Conservation (phyloP, 2,888 invertebrate species). For the Apeira syringaria region DNA sequence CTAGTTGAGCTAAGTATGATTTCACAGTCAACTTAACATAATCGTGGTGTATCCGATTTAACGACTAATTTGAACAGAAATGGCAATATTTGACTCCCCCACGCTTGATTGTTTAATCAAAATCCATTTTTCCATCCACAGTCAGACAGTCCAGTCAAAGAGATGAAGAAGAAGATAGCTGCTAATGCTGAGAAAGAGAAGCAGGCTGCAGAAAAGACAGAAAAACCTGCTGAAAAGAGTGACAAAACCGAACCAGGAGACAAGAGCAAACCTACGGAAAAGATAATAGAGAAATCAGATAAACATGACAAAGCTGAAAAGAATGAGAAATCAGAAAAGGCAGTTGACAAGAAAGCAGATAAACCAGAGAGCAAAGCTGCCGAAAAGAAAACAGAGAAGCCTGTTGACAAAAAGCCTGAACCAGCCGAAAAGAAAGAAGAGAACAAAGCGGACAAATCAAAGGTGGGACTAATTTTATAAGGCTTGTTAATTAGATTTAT, state of each 20-base stretch:
- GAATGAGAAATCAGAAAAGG: conserved; percentile 21
- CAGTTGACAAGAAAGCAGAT: conserved; percentile 31
- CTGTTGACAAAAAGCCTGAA: conserved; percentile 26
- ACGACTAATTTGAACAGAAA: too few species aligned
- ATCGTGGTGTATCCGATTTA: too few species aligned
- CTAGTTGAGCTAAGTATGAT: too few species aligned
- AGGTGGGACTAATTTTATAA: neutral
- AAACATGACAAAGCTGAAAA: conserved; percentile 34
- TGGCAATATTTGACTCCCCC: too few species aligned
- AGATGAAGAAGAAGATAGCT: conserved; percentile 76
- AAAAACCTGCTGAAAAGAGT: conserved; percentile 40
- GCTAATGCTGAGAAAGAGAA: conserved; percentile 72
- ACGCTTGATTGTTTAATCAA: too few species aligned
- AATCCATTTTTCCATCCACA: conserved; percentile 26
- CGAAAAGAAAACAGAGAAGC: conserved; percentile 43
- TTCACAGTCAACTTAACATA: too few species aligned
- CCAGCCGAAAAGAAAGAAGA: conserved; percentile 14
- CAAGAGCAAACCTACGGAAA: conserved; percentile 40
- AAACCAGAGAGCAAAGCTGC: conserved; percentile 60
- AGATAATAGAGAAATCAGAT: conserved; percentile 30
- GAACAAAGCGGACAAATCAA: conserved; percentile 27
- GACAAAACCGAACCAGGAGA: conserved; percentile 39
- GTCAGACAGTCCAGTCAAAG: conserved; percentile 67
- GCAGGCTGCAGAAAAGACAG: conserved; percentile 51
- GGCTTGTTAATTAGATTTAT: too few species aligned